Percentiles rank a stretch among this genome's conserved stretches.
Evolutionary conservation across 2,797 vertebrate genomes (phyloP).

Genomic region (Microchirus variegatus): DNA sequence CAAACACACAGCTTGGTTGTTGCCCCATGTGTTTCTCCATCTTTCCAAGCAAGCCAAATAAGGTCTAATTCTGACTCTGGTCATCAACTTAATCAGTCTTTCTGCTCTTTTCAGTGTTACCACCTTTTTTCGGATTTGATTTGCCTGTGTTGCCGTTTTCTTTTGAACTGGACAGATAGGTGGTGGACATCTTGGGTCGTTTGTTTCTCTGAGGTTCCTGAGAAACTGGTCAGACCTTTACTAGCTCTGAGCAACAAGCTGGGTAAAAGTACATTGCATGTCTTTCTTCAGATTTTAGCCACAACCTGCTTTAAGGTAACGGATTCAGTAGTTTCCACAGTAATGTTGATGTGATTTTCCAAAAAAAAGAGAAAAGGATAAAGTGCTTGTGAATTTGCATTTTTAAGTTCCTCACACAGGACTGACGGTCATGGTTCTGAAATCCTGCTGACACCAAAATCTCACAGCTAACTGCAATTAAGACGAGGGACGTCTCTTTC

Average conservation of each 20-base stretch:
- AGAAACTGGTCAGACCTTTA: neutral
- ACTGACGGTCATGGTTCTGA: neutral
- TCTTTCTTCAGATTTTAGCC: neutral
- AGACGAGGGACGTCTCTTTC: slow-evolving; percentile 48
- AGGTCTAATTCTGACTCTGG: neutral
- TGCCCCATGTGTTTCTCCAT: neutral
- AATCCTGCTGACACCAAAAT: slow-evolving; percentile 11
- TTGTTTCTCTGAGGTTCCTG: neutral
- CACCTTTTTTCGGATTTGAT: neutral
- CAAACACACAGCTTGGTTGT: neutral
- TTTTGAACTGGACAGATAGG: neutral
- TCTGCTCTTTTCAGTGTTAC: slow-evolving; percentile 3
- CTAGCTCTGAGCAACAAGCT: neutral
- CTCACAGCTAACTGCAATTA: slow-evolving; percentile 6
- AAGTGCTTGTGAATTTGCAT: neutral
- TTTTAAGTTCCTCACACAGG: slow-evolving; percentile 3
- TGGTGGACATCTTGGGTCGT: neutral
- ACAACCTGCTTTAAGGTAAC: neutral
- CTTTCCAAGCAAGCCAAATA: slow-evolving; percentile 1
- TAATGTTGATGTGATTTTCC: no score
- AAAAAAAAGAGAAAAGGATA: no score
- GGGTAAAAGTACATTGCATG: neutral
- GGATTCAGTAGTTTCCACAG: neutral
- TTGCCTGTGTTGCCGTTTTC: neutral
- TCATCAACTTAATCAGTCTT: neutral